A percentile compares a stretch with the other conserved stretches of the same genome.
These are phyloP conservation scores for Idris sp. DNA, from an alignment of 1,140 invertebrate species.

Conservation along the genomic window DNA sequence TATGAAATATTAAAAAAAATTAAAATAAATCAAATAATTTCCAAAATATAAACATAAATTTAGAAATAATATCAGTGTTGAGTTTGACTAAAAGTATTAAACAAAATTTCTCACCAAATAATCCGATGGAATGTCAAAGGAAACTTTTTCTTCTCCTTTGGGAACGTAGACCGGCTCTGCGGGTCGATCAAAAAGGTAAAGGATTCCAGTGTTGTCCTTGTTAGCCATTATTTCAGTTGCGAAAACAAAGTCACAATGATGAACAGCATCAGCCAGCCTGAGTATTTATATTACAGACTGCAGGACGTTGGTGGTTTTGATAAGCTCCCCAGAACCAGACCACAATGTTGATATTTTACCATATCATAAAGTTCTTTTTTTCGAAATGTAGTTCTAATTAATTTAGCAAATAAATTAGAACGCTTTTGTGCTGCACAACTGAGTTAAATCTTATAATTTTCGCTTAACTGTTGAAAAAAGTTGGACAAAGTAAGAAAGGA, in stretches of 20 bases:
- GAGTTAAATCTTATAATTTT: no score
- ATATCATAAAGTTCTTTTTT: constrained; percentile 5
- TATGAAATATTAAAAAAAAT: no score
- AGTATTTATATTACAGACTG: constrained; percentile 37
- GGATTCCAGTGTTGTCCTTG: constrained; percentile 66
- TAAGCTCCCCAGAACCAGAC: constrained; percentile 14
- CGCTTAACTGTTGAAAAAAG: no score
- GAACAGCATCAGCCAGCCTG: neutral
- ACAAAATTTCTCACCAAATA: constrained; percentile 80
- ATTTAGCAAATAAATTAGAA: constrained; percentile 2
- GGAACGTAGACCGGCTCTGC: constrained; percentile 84
- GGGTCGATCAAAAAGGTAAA: constrained; percentile 86
- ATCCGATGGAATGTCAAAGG: constrained; percentile 81
- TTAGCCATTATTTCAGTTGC: constrained; percentile 29
- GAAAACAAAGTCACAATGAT: constrained; percentile 37
- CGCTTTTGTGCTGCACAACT: no score
- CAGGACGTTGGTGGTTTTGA: constrained; percentile 42
- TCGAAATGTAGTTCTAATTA: neutral
- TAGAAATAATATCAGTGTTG: no score
- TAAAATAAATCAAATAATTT: no score
- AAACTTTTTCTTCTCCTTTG: constrained; percentile 63
- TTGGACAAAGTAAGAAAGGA: no score
- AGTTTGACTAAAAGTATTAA: no score
- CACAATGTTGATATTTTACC: constrained; percentile 20
- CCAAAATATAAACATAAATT: no score